phyloP scores from a whole-genome alignment of 2,113 vertebrate genomes.

The Setophaga petechia region DNA sequence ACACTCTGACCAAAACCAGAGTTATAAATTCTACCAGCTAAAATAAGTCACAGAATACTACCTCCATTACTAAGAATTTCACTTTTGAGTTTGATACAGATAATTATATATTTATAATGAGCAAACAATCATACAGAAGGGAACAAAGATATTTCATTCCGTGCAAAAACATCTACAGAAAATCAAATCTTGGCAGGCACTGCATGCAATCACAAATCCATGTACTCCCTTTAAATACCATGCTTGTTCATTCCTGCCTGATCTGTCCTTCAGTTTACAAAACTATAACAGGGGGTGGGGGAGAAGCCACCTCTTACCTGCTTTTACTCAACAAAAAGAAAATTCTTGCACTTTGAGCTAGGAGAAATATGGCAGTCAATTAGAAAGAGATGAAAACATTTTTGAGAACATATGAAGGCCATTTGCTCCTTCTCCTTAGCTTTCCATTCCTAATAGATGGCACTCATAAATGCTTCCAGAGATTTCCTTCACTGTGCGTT shows the following conservation, averaged over 20 bases:
- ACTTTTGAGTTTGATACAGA: not conserved
- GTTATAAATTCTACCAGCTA: not conserved
- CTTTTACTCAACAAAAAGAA: not conserved
- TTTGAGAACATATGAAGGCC: conserved; percentile 41
- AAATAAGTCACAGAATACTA: not conserved
- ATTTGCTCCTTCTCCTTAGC: conserved; percentile 13
- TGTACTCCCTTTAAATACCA: not conserved
- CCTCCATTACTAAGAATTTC: not conserved
- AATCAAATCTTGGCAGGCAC: not conserved
- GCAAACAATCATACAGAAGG: not conserved
- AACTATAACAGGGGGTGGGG: not conserved
- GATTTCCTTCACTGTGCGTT: not conserved
- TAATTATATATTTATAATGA: not conserved
- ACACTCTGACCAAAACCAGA: not conserved
- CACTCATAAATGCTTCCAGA: conserved; percentile 37
- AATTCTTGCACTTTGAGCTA: not conserved
- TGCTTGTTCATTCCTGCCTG: conserved; percentile 12
- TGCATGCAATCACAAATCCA: not conserved
- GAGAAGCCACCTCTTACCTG: not conserved
- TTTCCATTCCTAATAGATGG: conserved; percentile 34
- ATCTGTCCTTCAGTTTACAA: not conserved
- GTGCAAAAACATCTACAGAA: not conserved
- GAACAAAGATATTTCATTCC: not conserved
- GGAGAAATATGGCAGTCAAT: not conserved
- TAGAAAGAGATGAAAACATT: conserved; percentile 8